A percentile compares a stretch with the other conserved stretches of the same genome.
These are phyloP conservation scores for Dascyllus trimaculatus DNA, from an alignment of 2,113 vertebrate species.

Conservation along the genomic window DNA sequence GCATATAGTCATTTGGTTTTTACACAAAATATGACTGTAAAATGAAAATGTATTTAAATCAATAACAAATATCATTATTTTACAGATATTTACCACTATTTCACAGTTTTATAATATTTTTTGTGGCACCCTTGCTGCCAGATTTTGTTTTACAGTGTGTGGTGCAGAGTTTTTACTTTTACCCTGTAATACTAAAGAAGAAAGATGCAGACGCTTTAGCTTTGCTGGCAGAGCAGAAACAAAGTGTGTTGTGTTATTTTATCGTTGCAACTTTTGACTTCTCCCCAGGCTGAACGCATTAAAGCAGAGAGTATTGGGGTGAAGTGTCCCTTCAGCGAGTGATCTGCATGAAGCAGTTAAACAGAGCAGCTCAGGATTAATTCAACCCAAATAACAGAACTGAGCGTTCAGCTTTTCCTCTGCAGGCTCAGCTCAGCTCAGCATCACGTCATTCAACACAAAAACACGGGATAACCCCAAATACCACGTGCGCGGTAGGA, in stretches of 20 bases:
- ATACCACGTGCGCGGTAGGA: constrained; percentile 73
- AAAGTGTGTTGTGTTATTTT: not conserved
- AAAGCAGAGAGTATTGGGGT: too few relatives aligned
- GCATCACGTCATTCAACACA: constrained; percentile 66
- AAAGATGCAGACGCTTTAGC: not conserved
- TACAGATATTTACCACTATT: too few relatives aligned
- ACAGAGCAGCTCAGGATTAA: constrained; percentile 17
- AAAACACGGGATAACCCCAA: constrained; percentile 77
- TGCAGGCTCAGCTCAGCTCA: not conserved
- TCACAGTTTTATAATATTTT: too few relatives aligned
- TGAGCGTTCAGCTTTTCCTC: constrained; percentile 32
- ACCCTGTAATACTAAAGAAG: not conserved
- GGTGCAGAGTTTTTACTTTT: too few relatives aligned
- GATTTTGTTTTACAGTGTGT: too few relatives aligned
- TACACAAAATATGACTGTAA: too few relatives aligned
- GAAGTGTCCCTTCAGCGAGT: not conserved
- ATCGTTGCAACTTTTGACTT: not conserved
- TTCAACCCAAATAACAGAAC: constrained; percentile 24
- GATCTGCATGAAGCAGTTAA: not conserved
- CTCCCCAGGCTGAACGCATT: not conserved
- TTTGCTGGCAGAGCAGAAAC: constrained; percentile 9
- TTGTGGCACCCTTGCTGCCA: too few relatives aligned
- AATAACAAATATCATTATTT: too few relatives aligned
- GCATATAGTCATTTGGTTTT: too few relatives aligned
- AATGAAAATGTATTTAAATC: too few relatives aligned